Evolutionary conservation across 2,888 invertebrate genomes (phyloP).

Genomic region (Polymixis lichenea): DNA sequence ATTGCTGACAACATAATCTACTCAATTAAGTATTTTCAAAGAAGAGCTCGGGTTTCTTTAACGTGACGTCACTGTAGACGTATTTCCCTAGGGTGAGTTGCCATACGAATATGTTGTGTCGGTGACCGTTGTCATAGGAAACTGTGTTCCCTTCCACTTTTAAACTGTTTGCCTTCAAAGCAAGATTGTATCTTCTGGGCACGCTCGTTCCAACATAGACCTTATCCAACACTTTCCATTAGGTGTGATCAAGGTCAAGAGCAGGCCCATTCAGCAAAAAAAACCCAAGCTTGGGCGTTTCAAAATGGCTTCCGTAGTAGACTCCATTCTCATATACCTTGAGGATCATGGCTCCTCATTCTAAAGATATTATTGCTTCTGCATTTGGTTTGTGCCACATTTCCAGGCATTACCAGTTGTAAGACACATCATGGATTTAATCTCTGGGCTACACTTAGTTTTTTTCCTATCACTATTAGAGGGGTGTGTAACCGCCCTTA

Average conservation of each 20-base stretch:
- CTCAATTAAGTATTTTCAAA: not conserved
- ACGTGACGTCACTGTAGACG: not conserved
- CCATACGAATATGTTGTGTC: too few relatives aligned
- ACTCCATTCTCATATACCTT: not conserved
- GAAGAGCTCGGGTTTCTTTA: not conserved
- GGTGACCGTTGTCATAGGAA: too few relatives aligned
- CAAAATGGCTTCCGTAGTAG: not conserved
- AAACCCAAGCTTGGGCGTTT: not conserved
- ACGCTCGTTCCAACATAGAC: too few relatives aligned
- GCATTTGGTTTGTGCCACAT: not conserved
- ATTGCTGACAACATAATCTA: not conserved
- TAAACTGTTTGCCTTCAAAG: too few relatives aligned
- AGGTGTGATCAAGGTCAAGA: too few relatives aligned
- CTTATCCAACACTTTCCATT: too few relatives aligned
- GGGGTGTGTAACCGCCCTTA: not conserved
- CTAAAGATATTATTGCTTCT: not conserved
- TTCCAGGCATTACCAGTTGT: not conserved
- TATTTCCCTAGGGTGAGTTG: too few relatives aligned
- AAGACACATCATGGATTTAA: not conserved
- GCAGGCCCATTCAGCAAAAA: too few relatives aligned
- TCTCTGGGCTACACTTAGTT: not conserved
- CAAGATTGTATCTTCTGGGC: too few relatives aligned
- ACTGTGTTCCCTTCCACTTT: too few relatives aligned
- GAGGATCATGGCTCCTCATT: not conserved
- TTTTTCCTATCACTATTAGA: not conserved